Base-by-base conservation (phyloP, 2,113 vertebrate species). In the Turnix velox region DNA sequence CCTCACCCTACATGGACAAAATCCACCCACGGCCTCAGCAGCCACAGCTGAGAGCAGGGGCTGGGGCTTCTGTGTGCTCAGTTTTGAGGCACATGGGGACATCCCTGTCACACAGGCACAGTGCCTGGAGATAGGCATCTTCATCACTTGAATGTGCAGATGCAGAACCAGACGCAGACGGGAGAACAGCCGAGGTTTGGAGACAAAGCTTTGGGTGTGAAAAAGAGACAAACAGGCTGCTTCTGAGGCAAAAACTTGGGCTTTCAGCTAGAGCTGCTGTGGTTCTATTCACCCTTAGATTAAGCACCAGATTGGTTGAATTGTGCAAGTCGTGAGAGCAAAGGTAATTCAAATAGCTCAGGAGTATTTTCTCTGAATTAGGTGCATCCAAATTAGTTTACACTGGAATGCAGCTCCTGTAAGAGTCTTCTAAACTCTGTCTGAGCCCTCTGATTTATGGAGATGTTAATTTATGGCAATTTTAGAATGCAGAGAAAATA, bases 11-110 rank as follows among this genome's bases (percentile, higher is more conserved):
- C 27, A 1, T 0, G 49, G 55, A 11, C 57, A 49, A 49, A 84
- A 57, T 2, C 61, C 24, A 28, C 13, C 37, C 0, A 0, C 24
- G 7, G 0, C 18, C 24, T 16, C 7, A 1, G 0, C 31, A 33
- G 45, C 43, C 66, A 28, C 0, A 0, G 28, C 46, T 3, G 0
- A 35, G 31, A 39, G 14, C 3, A 1, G 82, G 74, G 12, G 25
- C 14, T 0, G 0, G 55, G 48, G 18, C 9, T 18, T 14, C 43
- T 16, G 35, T 24, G 18, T 2, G 35, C 43, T 2, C 0, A 3
- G 23, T 18, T 0, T 18, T 5, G 42, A 4, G 4, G 52, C 23
- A 3, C 33, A 1, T 2, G 3, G 39, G 31, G 15, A 48, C 31
- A 20, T 15, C 68, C 40, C 51, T 20, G 14, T 6, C 69, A 27